These are phyloP conservation scores for Ursus arctos DNA, from an alignment of 2,113 vertebrate species.

Conservation along the genomic window DNA sequence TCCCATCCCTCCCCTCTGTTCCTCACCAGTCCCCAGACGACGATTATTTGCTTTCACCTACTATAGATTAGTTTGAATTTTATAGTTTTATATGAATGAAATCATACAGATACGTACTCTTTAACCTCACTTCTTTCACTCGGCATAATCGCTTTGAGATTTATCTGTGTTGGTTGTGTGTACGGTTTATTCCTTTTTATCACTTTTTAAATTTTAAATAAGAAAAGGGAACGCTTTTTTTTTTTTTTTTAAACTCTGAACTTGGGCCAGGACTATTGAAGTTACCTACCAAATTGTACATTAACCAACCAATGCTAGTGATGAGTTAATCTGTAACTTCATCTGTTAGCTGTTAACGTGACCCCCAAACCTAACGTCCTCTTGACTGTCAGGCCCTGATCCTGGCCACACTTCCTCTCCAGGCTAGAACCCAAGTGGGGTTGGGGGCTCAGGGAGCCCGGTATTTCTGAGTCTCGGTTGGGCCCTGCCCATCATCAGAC, in stretches of 20 bases:
- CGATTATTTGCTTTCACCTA: slow-evolving; percentile 12
- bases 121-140: slow-evolving; percentile 29
- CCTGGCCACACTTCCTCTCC: not conserved
- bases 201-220: slow-evolving; percentile 48
- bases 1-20: not conserved
- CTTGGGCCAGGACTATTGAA: slow-evolving; percentile 78
- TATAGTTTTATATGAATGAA: slow-evolving; percentile 36
- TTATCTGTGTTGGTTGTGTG: not conserved
- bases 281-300: slow-evolving; percentile 84
- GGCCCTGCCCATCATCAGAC: no score
- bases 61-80: slow-evolving; percentile 47
- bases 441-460: not conserved
- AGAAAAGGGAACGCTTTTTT: not conserved
- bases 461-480: not conserved
- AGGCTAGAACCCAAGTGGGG: not conserved
- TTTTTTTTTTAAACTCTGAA: slow-evolving; percentile 17
- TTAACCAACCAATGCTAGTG: slow-evolving; percentile 87
- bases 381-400: slow-evolving; percentile 62
- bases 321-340: slow-evolving; percentile 89
- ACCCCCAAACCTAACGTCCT: slow-evolving; percentile 77
- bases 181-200: slow-evolving; percentile 4
- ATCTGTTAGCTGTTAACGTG: slow-evolving; percentile 82
- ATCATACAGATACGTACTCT: not conserved
- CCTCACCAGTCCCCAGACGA: not conserved
- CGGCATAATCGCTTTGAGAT: slow-evolving; percentile 40